Percentiles rank a stretch among this genome's conserved stretches.
Conservation (phyloP, 2,113 vertebrate species). For the Ictalurus punctatus region DNA sequence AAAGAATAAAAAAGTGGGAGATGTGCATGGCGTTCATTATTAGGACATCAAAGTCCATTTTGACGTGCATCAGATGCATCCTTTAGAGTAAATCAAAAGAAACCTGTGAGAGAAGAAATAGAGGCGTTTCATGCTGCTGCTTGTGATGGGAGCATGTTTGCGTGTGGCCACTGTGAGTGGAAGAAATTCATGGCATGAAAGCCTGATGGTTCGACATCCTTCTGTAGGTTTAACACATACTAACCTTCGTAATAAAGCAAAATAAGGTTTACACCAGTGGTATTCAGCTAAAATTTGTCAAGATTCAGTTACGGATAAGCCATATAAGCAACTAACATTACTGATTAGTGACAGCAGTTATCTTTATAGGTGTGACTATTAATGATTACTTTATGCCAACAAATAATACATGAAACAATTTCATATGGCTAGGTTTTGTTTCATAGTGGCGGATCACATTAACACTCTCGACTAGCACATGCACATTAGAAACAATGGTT, state of each 20-base stretch:
- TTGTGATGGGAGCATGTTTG: neutral
- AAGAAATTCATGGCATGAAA: neutral
- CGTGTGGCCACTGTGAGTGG: neutral
- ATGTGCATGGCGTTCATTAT: neutral
- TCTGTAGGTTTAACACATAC: neutral
- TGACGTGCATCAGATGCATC: slow-evolving; percentile 31
- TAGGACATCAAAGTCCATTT: slow-evolving; percentile 41
- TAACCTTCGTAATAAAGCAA: neutral
- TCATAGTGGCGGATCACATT: neutral
- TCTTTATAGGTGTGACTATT: neutral
- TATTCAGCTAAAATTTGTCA: neutral
- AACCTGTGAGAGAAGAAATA: slow-evolving; percentile 10
- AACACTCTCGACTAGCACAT: neutral
- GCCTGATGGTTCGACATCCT: neutral
- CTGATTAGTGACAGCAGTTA: neutral
- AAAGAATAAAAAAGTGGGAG: slow-evolving; percentile 11
- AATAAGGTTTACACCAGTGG: neutral
- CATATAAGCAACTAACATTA: neutral
- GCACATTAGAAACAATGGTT: neutral
- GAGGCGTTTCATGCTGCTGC: slow-evolving; percentile 2
- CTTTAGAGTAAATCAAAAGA: slow-evolving; percentile 2
- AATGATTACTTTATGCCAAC: neutral
- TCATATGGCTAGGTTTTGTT: neutral
- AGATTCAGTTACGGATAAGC: neutral
- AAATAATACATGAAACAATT: neutral